Base-by-base conservation (phyloP, 2,113 vertebrate species). In the Trinectes maculatus region DNA sequence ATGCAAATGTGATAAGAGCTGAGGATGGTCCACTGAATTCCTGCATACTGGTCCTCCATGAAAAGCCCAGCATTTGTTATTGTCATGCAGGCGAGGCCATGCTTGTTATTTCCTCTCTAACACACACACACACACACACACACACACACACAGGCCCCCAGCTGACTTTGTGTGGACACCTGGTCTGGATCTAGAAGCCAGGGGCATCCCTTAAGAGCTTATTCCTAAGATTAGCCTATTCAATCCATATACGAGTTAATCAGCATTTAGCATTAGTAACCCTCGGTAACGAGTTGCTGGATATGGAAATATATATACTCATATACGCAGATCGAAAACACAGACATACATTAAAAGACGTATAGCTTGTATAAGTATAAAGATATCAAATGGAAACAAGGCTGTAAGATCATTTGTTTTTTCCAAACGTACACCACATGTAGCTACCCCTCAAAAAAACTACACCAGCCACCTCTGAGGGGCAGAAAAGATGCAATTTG, bases 221-320 rank as follows among this genome's bases (percentile, higher is more conserved):
- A 89, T 84, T 82, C 83, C 78, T 28, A n/a, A 62, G 84, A 80
- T 86, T 83, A 88, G 44, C 48, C 71, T 21, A 58, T 39, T 47
- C 60, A 80, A 87, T 84, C 82, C 80, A 78, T 46, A 53, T 60
- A 54, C 69, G 57, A 68, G 80, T 82, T 81, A 85, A 87, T 83
- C 79, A 76, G 70, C 69, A 70, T 39, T 66, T 53, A 48, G 64
- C 44, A n/a, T n/a, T n/a, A n/a, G n/a, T n/a, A n/a, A n/a, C n/a
- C n/a, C n/a, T n/a, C n/a, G n/a, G n/a, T n/a, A n/a, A n/a, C n/a
- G n/a, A n/a, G n/a, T n/a, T n/a, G n/a, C n/a, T n/a, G n/a, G n/a
- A n/a, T n/a, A 16, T 13, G 63, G 19, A 47, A 15, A 47, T 47
- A 54, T 40, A 3, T 26, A 49, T 59, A 19, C 8, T 22, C 21